Percentiles rank a stretch among this genome's conserved stretches.
phyloP scores from a whole-genome alignment of 2,797 vertebrate genomes.

The Tolypeutes matacus region DNA sequence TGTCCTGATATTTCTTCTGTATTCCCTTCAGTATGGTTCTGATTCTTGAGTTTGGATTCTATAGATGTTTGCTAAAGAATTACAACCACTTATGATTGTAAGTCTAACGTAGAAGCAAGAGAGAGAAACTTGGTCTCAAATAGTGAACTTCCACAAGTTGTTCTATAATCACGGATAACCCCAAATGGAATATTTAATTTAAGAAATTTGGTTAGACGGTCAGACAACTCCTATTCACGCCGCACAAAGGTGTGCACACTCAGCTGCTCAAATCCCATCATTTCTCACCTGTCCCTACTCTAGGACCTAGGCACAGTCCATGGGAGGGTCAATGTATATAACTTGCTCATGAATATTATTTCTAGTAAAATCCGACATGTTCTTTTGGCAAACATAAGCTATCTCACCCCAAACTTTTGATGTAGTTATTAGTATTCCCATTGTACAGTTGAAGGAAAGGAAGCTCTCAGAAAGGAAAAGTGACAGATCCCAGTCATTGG shows the following conservation, averaged over 20 bases:
- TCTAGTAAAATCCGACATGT: neutral
- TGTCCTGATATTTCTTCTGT: no score
- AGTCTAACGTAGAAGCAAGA: neutral
- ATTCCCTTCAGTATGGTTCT: neutral
- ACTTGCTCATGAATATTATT: no score
- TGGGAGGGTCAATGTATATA: fast-evolving
- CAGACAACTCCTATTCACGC: neutral
- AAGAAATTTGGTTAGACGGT: neutral
- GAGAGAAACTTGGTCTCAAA: neutral
- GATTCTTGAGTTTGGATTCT: neutral
- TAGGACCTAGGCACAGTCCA: neutral
- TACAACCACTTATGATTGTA: fast-evolving
- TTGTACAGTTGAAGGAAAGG: neutral
- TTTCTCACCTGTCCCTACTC: neutral
- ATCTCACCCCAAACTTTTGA: neutral
- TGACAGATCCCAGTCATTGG: neutral
- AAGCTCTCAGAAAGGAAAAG: neutral
- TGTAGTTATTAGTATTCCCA: neutral
- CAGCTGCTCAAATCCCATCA: neutral
- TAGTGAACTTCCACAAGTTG: neutral
- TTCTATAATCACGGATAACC: neutral
- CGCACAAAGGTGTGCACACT: neutral
- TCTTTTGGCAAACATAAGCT: neutral
- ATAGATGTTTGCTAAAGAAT: neutral
- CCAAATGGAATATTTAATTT: neutral